Evolutionary conservation across 2,888 invertebrate species (phyloP).

Genomic region (Drosophila heteroneura): DNA sequence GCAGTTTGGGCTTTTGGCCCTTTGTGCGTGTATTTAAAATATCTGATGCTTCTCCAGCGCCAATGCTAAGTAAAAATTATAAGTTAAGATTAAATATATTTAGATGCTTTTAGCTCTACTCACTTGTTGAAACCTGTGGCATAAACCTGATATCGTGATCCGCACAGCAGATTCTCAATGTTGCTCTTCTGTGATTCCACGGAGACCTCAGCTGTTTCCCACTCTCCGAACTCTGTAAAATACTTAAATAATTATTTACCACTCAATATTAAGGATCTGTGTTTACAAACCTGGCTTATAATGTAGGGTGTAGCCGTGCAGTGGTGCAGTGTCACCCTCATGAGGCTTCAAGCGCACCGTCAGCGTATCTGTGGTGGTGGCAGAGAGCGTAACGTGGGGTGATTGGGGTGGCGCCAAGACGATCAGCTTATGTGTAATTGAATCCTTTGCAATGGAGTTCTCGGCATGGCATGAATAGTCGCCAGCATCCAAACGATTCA

Average conservation of each 20-base stretch:
- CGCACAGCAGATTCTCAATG: slow-evolving; percentile 95
- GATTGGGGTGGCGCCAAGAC: slow-evolving; percentile 92
- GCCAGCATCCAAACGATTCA: slow-evolving; percentile 95
- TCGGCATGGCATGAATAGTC: slow-evolving; percentile 97
- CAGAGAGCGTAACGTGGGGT: slow-evolving; percentile 90
- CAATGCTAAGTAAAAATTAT: slow-evolving; percentile 88
- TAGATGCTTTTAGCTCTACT: slow-evolving; percentile 48
- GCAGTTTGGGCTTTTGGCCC: slow-evolving; percentile 96
- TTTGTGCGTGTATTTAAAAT: slow-evolving; percentile 95
- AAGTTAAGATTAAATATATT: accelerated
- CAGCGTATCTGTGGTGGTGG: slow-evolving; percentile 91
- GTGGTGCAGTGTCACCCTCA: slow-evolving; percentile 93
- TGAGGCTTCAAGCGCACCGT: slow-evolving; percentile 91
- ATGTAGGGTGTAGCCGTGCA: slow-evolving; percentile 95
- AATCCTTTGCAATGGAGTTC: slow-evolving; percentile 96
- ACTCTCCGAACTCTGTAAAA: slow-evolving; percentile 93
- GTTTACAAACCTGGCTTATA: slow-evolving; percentile 89
- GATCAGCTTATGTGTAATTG: slow-evolving; percentile 94
- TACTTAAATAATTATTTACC: neutral
- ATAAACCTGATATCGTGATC: slow-evolving; percentile 96
- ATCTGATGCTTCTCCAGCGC: slow-evolving; percentile 95
- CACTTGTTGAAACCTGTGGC: slow-evolving; percentile 97
- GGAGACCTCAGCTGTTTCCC: slow-evolving; percentile 94
- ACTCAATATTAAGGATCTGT: neutral
- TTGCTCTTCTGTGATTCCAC: slow-evolving; percentile 93